phyloP scores from a whole-genome alignment of 2,797 vertebrate species.

The Danio choprae region DNA sequence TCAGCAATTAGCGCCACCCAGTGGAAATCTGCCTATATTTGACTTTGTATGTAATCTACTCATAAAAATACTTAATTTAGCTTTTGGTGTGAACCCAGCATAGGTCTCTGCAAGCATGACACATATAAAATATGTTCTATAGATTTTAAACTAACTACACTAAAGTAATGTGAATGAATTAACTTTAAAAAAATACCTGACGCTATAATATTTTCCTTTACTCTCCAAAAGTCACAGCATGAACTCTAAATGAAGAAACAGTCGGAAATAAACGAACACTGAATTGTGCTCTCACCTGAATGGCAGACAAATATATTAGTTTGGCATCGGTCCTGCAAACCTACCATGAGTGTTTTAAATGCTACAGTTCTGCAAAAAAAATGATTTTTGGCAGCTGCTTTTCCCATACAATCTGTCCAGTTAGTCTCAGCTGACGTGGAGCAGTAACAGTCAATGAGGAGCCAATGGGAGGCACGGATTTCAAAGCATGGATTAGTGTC shows the following conservation, averaged over 20 bases:
- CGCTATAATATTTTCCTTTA: not conserved
- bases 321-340: constrained; percentile 11
- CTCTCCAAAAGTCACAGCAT: not conserved
- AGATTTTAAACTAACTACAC: constrained; percentile 7
- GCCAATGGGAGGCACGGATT: constrained; percentile 31
- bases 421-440: constrained; percentile 22
- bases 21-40: too few species aligned
- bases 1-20: too few species aligned
- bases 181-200: not conserved
- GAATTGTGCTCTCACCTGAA: constrained; percentile 23
- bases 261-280: not conserved
- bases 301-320: constrained; percentile 18
- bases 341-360: constrained; percentile 19
- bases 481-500: constrained; percentile 32
- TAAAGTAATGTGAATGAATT: not conserved
- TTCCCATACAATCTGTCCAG: constrained; percentile 22
- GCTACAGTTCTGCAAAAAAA: constrained; percentile 19
- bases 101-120: not conserved
- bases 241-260: constrained; percentile 29
- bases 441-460: constrained; percentile 37
- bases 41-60: too few species aligned
- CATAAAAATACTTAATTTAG: too few species aligned
- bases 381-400: constrained; percentile 2
- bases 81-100: too few species aligned
- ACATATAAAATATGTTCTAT: constrained; percentile 1